A percentile compares a stretch with the other conserved stretches of the same genome.
phyloP scores from a whole-genome alignment of 2,888 invertebrate genomes.

The Magallana nippona region DNA sequence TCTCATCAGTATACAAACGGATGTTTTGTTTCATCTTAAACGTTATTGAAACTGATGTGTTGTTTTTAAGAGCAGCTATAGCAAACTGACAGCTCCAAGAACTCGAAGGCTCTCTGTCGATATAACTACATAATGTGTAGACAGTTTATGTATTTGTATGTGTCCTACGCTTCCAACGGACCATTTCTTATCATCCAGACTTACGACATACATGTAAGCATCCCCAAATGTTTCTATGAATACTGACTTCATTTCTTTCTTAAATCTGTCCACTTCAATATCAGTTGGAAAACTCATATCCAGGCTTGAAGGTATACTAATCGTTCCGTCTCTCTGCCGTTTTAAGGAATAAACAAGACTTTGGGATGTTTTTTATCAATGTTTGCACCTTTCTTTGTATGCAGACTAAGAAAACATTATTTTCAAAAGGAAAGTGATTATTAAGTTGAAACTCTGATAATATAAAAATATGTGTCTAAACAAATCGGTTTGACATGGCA shows the following conservation, averaged over 20 bases:
- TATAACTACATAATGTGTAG: not conserved
- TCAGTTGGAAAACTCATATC: not conserved
- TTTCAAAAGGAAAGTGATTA: no score
- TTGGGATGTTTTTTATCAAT: not conserved
- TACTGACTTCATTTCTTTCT: not conserved
- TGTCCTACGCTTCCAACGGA: not conserved
- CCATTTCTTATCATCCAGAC: not conserved
- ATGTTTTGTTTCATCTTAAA: not conserved
- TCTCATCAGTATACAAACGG: not conserved
- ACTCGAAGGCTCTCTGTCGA: not conserved
- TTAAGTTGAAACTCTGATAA: no score
- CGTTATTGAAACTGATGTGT: not conserved
- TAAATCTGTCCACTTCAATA: not conserved
- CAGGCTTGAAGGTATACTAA: not conserved
- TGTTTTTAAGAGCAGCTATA: not conserved
- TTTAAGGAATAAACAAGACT: not conserved
- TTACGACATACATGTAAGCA: not conserved
- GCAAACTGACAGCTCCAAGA: not conserved
- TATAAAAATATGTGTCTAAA: no score
- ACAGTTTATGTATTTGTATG: not conserved
- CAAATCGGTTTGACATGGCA: no score
- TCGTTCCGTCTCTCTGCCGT: not conserved
- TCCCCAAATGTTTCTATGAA: not conserved
- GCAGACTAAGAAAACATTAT: no score
- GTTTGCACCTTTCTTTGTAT: not conserved